Base-by-base conservation (phyloP, 2,797 vertebrate genomes). In the Esox masquinongy region DNA sequence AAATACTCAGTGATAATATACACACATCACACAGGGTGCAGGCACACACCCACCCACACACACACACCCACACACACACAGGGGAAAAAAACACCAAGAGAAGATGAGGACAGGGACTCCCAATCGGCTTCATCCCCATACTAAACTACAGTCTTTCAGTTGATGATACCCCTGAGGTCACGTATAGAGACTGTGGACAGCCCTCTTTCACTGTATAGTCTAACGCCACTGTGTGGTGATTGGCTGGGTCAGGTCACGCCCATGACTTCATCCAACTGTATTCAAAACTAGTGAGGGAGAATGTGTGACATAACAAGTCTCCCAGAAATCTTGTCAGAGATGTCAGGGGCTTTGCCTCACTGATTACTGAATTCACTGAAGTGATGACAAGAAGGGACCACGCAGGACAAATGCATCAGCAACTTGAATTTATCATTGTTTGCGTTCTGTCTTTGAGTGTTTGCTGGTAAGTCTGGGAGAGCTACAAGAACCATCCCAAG, bases 401-500 rank as follows among this genome's bases (percentile, higher is more conserved):
- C 5, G 36, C 36, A 39, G 36, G 36, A 39, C 36, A 39, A 39
- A 39, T 39, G 36, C 36, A 39, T 39, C 36, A 39, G 36, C 5
- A 4, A 39, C 36, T 8, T 51, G 36, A 29, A 49, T 71, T n/a
- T 51, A n/a, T 17, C 19, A 26, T 7, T 29, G 24, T 71, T 22
- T 24, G 26, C 49, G 26, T 69, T 19, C 49, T 24, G 67, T 72
- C 43, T 72, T 68, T 72, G 75, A 71, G 36, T 71, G 69, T 67
- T 43, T 69, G 43, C 50, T 70, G 72, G 50, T 77, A 61, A 39
- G 49, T 59, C 69, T 79, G 63, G 67, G 68, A 74, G 73, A 74
- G 68, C 68, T 24, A 80, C 77, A 77, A 0, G 31, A 66, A 66
- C 19, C 47, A 78, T 78, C 76, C 70, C 67, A 39, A 67, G 11